phyloP scores from a whole-genome alignment of 2,797 vertebrate genomes.

The Syndactyla subalaris region DNA sequence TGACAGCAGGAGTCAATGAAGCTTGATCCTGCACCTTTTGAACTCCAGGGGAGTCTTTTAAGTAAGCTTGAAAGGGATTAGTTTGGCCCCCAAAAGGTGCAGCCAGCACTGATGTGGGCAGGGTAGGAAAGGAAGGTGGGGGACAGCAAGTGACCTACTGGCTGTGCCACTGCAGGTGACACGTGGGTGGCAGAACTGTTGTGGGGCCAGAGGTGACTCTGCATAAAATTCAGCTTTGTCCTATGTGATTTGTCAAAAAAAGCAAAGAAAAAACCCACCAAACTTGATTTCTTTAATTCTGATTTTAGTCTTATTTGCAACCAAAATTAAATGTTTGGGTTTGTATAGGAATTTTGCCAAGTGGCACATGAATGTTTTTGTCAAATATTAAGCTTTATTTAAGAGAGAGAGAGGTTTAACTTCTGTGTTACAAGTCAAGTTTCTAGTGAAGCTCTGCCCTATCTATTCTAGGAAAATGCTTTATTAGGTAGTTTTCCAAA shows the following conservation, averaged over 20 bases:
- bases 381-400: neutral
- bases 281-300: rapidly evolving
- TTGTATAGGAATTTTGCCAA: neutral
- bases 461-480: neutral
- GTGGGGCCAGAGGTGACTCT: neutral
- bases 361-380: neutral
- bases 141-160: neutral
- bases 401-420: neutral
- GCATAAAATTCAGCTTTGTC: neutral
- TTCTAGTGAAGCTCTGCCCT: neutral
- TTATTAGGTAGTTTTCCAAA: neutral
- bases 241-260: neutral
- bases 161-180: neutral
- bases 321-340: neutral
- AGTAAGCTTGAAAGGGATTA: neutral
- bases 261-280: neutral
- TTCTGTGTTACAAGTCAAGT: neutral
- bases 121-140: neutral
- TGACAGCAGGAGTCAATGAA: neutral
- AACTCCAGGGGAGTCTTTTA: neutral
- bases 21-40: neutral
- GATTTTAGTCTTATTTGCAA: neutral
- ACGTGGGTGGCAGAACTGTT: rapidly evolving
- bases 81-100: neutral
- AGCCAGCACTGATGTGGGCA: neutral